Conservation (phyloP, 2,888 invertebrate genomes). For the Synergus gifuensis region DNA sequence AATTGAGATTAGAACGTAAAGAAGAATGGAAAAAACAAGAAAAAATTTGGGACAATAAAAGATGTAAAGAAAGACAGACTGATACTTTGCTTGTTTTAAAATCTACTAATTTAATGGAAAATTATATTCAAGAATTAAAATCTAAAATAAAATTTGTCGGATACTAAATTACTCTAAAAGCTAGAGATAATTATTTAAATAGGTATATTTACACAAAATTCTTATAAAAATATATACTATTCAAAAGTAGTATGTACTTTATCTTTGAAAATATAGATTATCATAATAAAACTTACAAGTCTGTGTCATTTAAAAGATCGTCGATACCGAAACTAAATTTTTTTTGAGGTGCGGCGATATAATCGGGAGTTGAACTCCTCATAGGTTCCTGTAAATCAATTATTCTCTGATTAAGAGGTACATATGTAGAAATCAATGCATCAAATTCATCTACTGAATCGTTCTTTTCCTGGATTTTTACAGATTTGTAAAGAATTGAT, state of each 20-base stretch:
- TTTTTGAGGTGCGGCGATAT: slow-evolving; percentile 10
- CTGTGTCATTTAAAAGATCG: slow-evolving; percentile 57
- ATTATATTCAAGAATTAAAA: slow-evolving; percentile 10
- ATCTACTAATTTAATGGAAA: not conserved
- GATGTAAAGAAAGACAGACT: not conserved
- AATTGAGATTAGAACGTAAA: not conserved
- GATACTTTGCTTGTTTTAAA: not conserved
- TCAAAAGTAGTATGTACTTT: not conserved
- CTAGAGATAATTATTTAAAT: not conserved
- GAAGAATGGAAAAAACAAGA: not conserved
- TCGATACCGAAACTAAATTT: slow-evolving; percentile 61
- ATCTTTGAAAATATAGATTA: not conserved
- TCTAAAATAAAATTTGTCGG: not conserved
- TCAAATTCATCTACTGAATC: slow-evolving; percentile 64
- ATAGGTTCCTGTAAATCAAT: slow-evolving; percentile 5
- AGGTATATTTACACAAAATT: not conserved
- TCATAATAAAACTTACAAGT: slow-evolving; percentile 30
- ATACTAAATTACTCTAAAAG: not conserved
- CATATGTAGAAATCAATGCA: slow-evolving; percentile 62
- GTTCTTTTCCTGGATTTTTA: not conserved
- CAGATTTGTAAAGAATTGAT: not conserved
- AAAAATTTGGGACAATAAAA: not conserved
- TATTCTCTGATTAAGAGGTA: slow-evolving; percentile 68
- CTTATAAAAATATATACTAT: not conserved
- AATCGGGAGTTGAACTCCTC: not conserved